phyloP scores from a whole-genome alignment of 1,140 invertebrate genomes.

The Drosophila bifasciata region DNA sequence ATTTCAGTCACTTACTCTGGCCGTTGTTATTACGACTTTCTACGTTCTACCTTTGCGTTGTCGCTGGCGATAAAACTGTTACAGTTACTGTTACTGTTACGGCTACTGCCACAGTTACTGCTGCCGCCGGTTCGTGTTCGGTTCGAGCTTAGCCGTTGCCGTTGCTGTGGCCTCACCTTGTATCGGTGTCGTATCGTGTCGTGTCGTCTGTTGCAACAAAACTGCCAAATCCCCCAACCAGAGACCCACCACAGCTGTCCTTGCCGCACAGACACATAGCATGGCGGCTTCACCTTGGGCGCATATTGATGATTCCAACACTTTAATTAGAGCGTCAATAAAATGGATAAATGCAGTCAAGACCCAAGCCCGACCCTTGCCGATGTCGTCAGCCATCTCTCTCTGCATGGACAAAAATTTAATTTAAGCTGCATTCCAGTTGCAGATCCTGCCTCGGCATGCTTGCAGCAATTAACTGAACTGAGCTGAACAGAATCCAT shows the following conservation, averaged over 20 bases:
- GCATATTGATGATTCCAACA: slow-evolving; percentile 53
- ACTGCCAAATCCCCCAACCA: slow-evolving; percentile 35
- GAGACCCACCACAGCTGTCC: slow-evolving; percentile 26
- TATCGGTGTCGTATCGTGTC: slow-evolving; percentile 50
- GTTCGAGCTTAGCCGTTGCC: slow-evolving; percentile 30
- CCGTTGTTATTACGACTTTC: slow-evolving; percentile 59
- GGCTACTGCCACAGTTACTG: slow-evolving; percentile 44
- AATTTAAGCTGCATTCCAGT: slow-evolving; percentile 45
- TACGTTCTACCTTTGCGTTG: slow-evolving; percentile 48
- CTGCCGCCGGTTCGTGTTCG: slow-evolving; percentile 26
- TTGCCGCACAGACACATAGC: slow-evolving; percentile 21
- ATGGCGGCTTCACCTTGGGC: slow-evolving; percentile 55
- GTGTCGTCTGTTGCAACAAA: slow-evolving; percentile 54
- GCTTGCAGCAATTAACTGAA: slow-evolving; percentile 41
- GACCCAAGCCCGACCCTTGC: background rate
- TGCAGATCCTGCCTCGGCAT: slow-evolving; percentile 37
- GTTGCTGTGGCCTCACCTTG: slow-evolving; percentile 38
- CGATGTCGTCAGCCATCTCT: slow-evolving; percentile 1
- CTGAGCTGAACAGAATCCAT: slow-evolving; percentile 10
- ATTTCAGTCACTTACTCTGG: slow-evolving; percentile 61
- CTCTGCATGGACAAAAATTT: slow-evolving; percentile 24
- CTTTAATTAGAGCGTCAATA: slow-evolving; percentile 77
- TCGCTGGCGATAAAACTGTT: slow-evolving; percentile 67
- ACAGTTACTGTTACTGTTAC: slow-evolving; percentile 31
- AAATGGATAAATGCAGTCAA: slow-evolving; percentile 58